A percentile compares a stretch with the other conserved stretches of the same genome.
phyloP scores from a whole-genome alignment of 1,140 invertebrate species.

The Maniola jurtina region DNA sequence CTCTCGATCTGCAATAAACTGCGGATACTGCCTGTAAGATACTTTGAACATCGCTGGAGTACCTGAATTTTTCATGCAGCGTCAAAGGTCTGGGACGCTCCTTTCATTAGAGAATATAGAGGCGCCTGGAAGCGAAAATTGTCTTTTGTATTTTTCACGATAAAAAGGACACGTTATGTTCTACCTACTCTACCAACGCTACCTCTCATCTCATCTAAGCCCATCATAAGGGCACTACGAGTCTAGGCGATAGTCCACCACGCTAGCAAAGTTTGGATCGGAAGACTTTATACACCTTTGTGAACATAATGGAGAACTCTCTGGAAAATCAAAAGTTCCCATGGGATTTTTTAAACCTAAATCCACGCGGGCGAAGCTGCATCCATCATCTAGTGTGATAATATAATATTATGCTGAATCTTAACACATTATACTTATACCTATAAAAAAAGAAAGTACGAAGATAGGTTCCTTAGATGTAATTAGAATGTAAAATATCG shows the following conservation, averaged over 20 bases:
- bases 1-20: constrained; percentile 27
- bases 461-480: too few relatives aligned
- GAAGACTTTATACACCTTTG: too few relatives aligned
- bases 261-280: too few relatives aligned
- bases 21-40: constrained; percentile 17
- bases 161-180: constrained; percentile 2
- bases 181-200: background rate
- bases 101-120: constrained; percentile 14
- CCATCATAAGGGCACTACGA: background rate
- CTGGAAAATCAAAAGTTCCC: too few relatives aligned
- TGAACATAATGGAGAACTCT: too few relatives aligned
- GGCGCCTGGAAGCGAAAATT: constrained; percentile 22
- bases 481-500: background rate
- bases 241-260: too few relatives aligned
- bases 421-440: too few relatives aligned
- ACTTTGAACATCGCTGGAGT: constrained; percentile 43
- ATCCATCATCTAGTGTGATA: too few relatives aligned
- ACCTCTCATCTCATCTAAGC: background rate
- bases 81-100: constrained; percentile 43
- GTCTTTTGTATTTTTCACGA: constrained; percentile 22
- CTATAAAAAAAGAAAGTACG: too few relatives aligned
- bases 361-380: too few relatives aligned
- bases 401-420: too few relatives aligned
- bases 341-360: too few relatives aligned
- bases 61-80: constrained; percentile 67